Conservation (phyloP, 2,797 vertebrate species). For the Neopelma chrysocephalum region DNA sequence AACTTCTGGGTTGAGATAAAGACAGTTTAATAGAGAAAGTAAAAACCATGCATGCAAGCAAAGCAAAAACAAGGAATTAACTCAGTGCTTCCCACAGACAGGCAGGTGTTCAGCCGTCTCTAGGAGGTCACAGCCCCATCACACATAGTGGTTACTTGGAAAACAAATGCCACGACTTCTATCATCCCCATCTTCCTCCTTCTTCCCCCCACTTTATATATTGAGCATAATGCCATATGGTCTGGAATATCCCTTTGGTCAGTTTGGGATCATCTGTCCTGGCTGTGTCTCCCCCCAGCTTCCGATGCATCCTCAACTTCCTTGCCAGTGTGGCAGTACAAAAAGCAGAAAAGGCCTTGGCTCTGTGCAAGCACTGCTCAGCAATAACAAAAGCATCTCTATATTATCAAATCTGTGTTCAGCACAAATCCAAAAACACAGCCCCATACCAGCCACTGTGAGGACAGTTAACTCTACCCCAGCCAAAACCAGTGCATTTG, state of each 20-base stretch:
- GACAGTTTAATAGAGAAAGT: not conserved
- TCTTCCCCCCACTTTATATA: not conserved
- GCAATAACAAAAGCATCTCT: not conserved
- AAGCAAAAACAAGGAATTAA: not conserved
- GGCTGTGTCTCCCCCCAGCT: accelerated
- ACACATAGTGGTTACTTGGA: not conserved
- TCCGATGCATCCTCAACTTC: too few species aligned
- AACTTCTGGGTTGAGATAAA: not conserved
- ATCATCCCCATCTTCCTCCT: not conserved
- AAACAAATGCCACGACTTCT: not conserved
- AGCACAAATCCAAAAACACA: not conserved
- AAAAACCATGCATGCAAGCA: not conserved
- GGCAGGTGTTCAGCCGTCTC: not conserved
- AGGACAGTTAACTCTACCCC: not conserved
- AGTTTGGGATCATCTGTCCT: not conserved
- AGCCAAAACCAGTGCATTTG: not conserved
- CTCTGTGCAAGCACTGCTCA: not conserved
- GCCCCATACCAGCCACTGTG: not conserved
- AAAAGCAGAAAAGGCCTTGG: not conserved
- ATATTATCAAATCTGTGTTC: not conserved
- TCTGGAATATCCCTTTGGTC: not conserved
- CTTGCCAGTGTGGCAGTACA: not conserved
- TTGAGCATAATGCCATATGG: not conserved
- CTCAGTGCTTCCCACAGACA: not conserved
- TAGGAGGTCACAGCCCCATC: not conserved